Conservation (phyloP, 2,797 vertebrate species). For the Pangasius sanitwongsei region DNA sequence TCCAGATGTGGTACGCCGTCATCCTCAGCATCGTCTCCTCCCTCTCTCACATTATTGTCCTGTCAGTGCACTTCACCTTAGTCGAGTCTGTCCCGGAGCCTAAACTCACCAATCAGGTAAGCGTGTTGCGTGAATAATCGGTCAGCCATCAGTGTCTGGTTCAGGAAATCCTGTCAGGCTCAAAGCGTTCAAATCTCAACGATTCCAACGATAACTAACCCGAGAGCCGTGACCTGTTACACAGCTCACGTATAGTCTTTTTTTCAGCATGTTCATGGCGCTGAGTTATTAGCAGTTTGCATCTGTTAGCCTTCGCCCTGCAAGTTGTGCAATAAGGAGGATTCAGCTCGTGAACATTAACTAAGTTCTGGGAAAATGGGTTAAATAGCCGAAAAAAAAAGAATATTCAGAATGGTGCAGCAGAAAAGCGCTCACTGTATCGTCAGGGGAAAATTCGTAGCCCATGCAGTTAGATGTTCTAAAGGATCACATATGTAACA, state of each 20-base stretch:
- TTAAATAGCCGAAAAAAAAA: too few relatives aligned
- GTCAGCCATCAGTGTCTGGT: not conserved
- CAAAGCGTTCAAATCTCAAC: too few relatives aligned
- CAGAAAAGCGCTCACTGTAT: too few relatives aligned
- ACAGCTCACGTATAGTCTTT: not conserved
- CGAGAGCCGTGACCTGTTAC: not conserved
- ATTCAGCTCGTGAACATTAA: too few relatives aligned
- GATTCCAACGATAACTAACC: not conserved
- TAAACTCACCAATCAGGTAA: constrained; percentile 76
- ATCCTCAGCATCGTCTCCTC: constrained; percentile 81
- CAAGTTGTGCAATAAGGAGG: too few relatives aligned
- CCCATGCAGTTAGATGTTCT: too few relatives aligned
- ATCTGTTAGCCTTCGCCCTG: not conserved
- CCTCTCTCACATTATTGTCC: constrained; percentile 83
- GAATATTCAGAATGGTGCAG: too few relatives aligned
- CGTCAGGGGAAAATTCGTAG: too few relatives aligned
- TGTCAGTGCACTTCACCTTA: constrained; percentile 68
- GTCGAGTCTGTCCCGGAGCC: accelerated
- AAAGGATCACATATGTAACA: too few relatives aligned
- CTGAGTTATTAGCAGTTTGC: not conserved
- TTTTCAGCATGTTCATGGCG: too few relatives aligned
- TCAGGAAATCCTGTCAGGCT: not conserved
- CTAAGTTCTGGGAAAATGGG: too few relatives aligned
- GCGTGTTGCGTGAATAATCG: not conserved
- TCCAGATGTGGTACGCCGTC: constrained; percentile 84